phyloP scores from a whole-genome alignment of 2,797 vertebrate genomes.

The Ispidina lecontei region DNA sequence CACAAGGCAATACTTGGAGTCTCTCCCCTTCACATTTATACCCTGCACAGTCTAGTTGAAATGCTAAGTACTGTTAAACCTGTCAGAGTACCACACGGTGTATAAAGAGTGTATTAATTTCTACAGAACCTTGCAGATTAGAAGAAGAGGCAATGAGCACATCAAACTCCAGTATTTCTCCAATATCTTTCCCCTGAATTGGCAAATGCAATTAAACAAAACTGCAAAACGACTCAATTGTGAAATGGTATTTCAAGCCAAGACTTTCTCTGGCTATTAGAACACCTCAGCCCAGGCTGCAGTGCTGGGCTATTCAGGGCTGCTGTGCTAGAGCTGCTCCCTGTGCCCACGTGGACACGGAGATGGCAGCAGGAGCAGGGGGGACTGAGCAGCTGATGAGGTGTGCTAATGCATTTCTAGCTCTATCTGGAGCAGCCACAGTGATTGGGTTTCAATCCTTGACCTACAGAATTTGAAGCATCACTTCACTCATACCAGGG shows the following conservation, averaged over 20 bases:
- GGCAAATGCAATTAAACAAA: neutral
- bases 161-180: neutral
- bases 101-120: neutral
- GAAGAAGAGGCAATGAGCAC: neutral
- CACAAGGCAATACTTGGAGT: neutral
- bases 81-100: neutral
- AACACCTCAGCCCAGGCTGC: neutral
- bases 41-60: neutral
- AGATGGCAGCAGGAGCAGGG: neutral
- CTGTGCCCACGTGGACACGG: neutral
- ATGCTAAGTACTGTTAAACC: neutral
- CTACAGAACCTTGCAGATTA: neutral
- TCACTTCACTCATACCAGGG: neutral
- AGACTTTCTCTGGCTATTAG: neutral
- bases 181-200: neutral
- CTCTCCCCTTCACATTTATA: neutral
- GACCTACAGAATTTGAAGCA: constrained; percentile 20
- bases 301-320: neutral
- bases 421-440: neutral
- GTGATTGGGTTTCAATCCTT: neutral
- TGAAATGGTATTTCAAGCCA: constrained; percentile 3
- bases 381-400: constrained; percentile 16
- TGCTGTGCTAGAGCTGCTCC: neutral
- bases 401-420: constrained; percentile 11
- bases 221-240: neutral